Evolutionary conservation across 2,888 invertebrate genomes (phyloP), one percentile per base, ranked within the genome.

Genomic region (Ophioninae sp.): DNA sequence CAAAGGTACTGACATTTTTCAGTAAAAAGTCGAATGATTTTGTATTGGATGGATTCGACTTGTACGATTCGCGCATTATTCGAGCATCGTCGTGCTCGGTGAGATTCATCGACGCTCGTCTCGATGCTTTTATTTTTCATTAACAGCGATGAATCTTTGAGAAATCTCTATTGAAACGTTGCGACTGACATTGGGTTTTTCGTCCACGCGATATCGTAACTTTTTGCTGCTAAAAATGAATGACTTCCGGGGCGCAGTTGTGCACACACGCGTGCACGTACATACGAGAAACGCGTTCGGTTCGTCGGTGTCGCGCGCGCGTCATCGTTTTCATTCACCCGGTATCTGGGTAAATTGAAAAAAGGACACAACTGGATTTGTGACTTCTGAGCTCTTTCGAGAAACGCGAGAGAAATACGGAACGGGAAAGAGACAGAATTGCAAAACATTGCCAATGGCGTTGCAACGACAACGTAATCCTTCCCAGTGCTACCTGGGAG

Each of bases 301-400:
- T 78, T 68, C 56, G 64, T 56, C 41, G 39, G 56, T 41, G 41
- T 74, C 64, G 44, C 82, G 73, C 82, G 73, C 73, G 74, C 82
- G 78, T 82, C 78, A 79, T 82, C 64, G 61, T 51, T 82, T 75
- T 82, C 82, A 75, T 82, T 82, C 82, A 79, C 79, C 64, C 82
- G 75, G 82, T 75, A 30, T 69, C 51, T 37, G 76, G 59, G 69
- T 51, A 65, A 67, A 68, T 67, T 2, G 3, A 65, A 41, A 61
- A 58, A 75, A 44, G 51, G 41, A 72, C 83, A 72, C 73, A 83
- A 76, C 72, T 61, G 75, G 79, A 75, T 82, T 75, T 20, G 39
- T n/a, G 82, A 56, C 69, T 61, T 23, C 69, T 20, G 30, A 61
- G 22, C n/a, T 56, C 9, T 72, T 23, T 44, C 30, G 44, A 7